Conservation (phyloP, 2,888 invertebrate species). For the Eumacrocentrus americanus region DNA sequence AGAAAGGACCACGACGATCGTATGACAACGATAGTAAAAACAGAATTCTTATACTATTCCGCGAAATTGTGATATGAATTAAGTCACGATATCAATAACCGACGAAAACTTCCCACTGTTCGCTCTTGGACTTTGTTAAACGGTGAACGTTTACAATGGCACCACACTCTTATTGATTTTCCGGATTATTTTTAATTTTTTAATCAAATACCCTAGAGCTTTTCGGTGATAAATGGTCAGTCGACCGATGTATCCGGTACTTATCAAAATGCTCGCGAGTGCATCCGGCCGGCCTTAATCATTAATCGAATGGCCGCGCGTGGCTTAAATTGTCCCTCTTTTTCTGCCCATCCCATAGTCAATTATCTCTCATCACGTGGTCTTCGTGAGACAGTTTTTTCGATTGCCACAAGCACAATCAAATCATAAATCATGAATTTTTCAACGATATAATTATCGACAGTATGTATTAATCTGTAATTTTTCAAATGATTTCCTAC, state of each 20-base stretch:
- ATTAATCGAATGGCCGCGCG: conserved; percentile 19
- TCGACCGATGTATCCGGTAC: conserved; percentile 11
- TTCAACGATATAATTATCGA: neutral
- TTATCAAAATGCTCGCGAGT: conserved; percentile 12
- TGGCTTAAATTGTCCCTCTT: conserved; percentile 17
- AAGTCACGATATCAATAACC: neutral
- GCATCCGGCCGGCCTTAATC: conserved; percentile 19
- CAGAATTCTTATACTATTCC: neutral
- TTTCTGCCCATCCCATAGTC: conserved; percentile 9
- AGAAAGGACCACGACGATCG: neutral
- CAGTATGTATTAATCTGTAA: neutral
- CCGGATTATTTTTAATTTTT: conserved; percentile 20
- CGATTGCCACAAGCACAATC: neutral
- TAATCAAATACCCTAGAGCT: conserved; percentile 16
- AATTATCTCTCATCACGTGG: conserved; percentile 12
- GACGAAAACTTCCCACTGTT: no score
- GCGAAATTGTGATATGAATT: neutral
- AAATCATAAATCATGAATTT: conserved; percentile 1
- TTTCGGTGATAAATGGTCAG: conserved; percentile 10
- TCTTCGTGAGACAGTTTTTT: neutral
- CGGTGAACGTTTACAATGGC: neutral
- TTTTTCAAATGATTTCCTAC: neutral
- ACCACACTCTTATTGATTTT: conserved; percentile 8
- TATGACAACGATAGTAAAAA: neutral
- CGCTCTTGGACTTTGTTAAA: no score